Evolutionary conservation across 2,113 vertebrate species (phyloP).

Genomic region (Stomatorhinus ivindoensis): DNA sequence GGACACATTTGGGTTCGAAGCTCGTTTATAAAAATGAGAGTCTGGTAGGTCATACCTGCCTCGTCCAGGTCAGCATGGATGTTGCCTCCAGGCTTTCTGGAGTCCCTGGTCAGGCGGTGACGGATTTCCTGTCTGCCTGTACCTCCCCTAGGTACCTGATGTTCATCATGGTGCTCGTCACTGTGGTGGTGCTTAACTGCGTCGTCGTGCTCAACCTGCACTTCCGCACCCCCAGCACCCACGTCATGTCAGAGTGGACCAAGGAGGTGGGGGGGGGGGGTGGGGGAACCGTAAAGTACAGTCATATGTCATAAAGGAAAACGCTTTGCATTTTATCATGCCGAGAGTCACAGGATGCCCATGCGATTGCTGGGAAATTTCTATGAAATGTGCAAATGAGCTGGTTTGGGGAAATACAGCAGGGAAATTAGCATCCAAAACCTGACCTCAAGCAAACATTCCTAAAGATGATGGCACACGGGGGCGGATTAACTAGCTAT

Average conservation of each 20-base stretch:
- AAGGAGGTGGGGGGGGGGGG: constrained; percentile 62
- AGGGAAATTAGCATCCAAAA: background rate
- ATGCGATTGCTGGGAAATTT: background rate
- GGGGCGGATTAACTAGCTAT: background rate
- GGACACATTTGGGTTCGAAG: background rate
- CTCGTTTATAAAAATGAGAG: background rate
- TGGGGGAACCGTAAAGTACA: background rate
- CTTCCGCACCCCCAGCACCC: constrained; percentile 90
- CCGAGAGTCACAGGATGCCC: background rate
- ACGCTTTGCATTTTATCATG: background rate
- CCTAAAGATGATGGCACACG: background rate
- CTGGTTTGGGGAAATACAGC: background rate
- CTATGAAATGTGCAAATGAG: background rate
- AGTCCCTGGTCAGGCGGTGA: background rate
- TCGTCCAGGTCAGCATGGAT: background rate
- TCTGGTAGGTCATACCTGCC: background rate
- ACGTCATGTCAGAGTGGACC: constrained; percentile 78
- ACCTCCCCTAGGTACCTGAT: constrained; percentile 76
- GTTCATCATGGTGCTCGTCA: constrained; percentile 91
- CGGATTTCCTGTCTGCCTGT: background rate
- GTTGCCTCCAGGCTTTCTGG: background rate
- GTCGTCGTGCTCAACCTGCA: constrained; percentile 89
- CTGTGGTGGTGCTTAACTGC: constrained; percentile 76
- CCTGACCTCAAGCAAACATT: background rate
- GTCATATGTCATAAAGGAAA: background rate